Base-by-base conservation (phyloP, 2,888 invertebrate species). In the Eupsilia transversa region DNA sequence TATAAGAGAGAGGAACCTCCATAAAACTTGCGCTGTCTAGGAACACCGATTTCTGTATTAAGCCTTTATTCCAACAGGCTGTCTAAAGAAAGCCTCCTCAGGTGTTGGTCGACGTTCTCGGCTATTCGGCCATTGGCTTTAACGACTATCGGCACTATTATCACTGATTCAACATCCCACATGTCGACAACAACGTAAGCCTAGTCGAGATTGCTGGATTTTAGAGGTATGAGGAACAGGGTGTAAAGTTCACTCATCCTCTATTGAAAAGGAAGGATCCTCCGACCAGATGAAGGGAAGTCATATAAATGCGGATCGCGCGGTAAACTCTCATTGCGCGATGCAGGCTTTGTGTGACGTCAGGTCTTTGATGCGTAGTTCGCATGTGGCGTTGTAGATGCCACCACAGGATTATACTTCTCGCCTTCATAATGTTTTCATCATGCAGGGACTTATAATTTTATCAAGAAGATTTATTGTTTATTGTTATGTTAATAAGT, bases 111-210 rank as follows among this genome's bases (percentile, higher is more conserved):
- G 2, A 3, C n/a, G 23, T 10, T 60, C 49, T 49, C 52, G 23
- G 20, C 10, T 59, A 30, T 46, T 33, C 33, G 17, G 74, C 30
- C 59, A 49, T 74, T 74, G 74, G 27, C 7, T 73, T 17, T 60
- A 27, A 74, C 74, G 59, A 35, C 41, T 60, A 52, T 74, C 0
- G 41, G 30, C 3, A 54, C 10, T 20, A 5, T 30, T 5, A 46
- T 38, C 6, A n/a, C 33, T 7, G 12, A 30, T 41, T 38, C 30
- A 17, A 17, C 35, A 12, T 41, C 60, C 27, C 6, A 72, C 30
- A 33, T 56, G 10, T n/a, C 9, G 27, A 27, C 23, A 35, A 23
- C 33, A 14, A 17, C 1, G n/a, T 7, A 33, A 46, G 9, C 14
- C 20, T 27, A 20, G 60, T 61, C 27, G 9, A 35, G 35, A 23